Evolutionary conservation across 2,113 vertebrate genomes (phyloP).

Genomic region (Cyprinus carpio): DNA sequence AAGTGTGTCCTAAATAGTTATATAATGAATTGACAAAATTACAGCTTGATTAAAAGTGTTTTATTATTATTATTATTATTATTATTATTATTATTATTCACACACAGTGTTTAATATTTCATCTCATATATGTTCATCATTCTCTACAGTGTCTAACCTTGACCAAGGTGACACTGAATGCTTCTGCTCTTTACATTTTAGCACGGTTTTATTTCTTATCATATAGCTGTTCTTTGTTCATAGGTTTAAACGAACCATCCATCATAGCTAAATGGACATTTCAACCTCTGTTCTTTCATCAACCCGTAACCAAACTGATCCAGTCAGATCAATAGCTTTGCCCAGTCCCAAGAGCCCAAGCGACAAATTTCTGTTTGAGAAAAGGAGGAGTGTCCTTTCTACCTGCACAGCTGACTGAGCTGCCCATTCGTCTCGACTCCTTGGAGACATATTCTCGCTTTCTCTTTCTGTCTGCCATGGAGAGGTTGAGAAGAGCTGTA

Average conservation of each 20-base stretch:
- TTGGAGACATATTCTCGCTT: not conserved
- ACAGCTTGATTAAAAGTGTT: not conserved
- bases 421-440: not conserved
- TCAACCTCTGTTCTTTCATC: slow-evolving; percentile 17
- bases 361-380: not conserved
- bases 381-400: slow-evolving; percentile 22
- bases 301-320: slow-evolving; percentile 10
- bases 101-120: too few relatives aligned
- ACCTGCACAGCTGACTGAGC: not conserved
- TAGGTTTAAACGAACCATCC: slow-evolving; percentile 18
- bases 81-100: too few relatives aligned
- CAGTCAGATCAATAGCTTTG: slow-evolving; percentile 8
- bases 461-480: not conserved
- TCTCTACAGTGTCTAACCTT: not conserved
- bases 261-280: slow-evolving; percentile 20
- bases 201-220: not conserved
- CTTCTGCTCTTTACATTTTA: slow-evolving; percentile 2
- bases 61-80: too few relatives aligned
- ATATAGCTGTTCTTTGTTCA: slow-evolving; percentile 9
- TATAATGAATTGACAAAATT: not conserved
- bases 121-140: not conserved
- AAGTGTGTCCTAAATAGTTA: not conserved
- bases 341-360: slow-evolving; percentile 7
- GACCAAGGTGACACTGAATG: slow-evolving; percentile 17
- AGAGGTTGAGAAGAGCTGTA: not conserved